Evolutionary conservation across 2,113 vertebrate genomes (phyloP).

Genomic region (Thinocorus orbignyianus): DNA sequence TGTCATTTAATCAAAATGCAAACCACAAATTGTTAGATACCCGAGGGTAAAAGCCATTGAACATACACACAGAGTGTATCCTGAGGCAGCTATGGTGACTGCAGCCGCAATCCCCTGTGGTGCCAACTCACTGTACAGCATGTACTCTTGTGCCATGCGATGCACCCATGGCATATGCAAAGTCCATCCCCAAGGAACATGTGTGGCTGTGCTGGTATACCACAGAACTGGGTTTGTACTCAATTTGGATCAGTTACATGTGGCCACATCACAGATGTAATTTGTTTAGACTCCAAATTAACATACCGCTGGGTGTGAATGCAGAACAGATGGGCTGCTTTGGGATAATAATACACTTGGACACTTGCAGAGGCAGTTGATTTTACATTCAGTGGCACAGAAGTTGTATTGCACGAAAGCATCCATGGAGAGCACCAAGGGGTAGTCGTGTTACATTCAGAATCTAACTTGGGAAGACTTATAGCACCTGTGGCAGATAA

Average conservation of each 20-base stretch:
- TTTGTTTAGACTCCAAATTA: neutral
- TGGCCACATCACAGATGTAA: neutral
- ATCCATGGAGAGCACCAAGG: neutral
- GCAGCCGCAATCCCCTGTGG: fast-evolving
- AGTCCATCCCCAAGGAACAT: neutral
- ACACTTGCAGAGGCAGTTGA: neutral
- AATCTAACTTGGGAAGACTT: neutral
- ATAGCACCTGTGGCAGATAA: neutral
- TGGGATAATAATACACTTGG: neutral
- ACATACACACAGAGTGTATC: neutral
- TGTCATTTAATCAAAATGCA: neutral
- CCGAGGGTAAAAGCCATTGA: neutral
- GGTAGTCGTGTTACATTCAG: fast-evolving
- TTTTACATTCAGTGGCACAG: neutral
- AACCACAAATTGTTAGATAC: neutral
- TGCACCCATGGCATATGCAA: fast-evolving
- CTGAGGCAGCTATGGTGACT: neutral
- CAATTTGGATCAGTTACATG: neutral
- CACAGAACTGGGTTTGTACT: neutral
- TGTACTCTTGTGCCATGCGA: neutral
- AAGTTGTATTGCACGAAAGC: neutral
- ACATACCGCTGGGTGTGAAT: neutral
- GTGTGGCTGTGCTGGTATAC: neutral
- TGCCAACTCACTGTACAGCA: fast-evolving
- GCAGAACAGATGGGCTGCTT: neutral